Evolutionary conservation across 2,888 invertebrate species (phyloP).

Genomic region (Dioctria rufipes): DNA sequence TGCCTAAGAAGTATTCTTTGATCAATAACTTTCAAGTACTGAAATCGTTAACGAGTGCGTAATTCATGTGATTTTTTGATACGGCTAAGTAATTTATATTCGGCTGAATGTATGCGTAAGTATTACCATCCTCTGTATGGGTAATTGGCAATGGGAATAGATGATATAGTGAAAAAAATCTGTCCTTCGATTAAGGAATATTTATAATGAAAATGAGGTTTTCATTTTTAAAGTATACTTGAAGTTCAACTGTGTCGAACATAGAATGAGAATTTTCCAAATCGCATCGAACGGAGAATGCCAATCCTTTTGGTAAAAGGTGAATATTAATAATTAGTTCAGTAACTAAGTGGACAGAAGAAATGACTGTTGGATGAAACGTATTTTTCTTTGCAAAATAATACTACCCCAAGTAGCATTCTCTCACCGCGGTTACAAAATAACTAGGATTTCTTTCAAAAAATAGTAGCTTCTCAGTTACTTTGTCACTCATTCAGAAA

Average conservation of each 20-base stretch:
- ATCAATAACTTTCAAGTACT: constrained; percentile 7
- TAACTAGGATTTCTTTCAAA: too few species aligned
- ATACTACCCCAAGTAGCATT: too few species aligned
- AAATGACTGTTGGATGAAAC: not conserved
- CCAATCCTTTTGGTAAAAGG: not conserved
- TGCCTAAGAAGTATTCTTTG: constrained; percentile 29
- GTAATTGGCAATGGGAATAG: constrained; percentile 9
- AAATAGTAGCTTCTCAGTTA: too few species aligned
- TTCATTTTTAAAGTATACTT: not conserved
- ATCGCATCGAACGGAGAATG: not conserved
- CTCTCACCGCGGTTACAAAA: too few species aligned
- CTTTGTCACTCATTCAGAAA: too few species aligned
- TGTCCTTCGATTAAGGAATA: not conserved
- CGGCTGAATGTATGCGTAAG: constrained; percentile 48
- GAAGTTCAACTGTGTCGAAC: not conserved
- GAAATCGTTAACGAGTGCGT: not conserved
- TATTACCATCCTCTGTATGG: constrained; percentile 21
- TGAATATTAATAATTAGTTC: constrained; percentile 1
- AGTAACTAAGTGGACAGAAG: not conserved
- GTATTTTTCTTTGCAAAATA: not conserved
- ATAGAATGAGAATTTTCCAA: not conserved
- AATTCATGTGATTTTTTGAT: constrained; percentile 13
- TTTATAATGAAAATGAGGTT: too few species aligned
- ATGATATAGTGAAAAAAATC: not conserved
- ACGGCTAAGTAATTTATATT: constrained; percentile 23